A percentile compares a stretch with the other conserved stretches of the same genome.
phyloP scores from a whole-genome alignment of 2,113 vertebrate species.

The Manacus vitellinus region DNA sequence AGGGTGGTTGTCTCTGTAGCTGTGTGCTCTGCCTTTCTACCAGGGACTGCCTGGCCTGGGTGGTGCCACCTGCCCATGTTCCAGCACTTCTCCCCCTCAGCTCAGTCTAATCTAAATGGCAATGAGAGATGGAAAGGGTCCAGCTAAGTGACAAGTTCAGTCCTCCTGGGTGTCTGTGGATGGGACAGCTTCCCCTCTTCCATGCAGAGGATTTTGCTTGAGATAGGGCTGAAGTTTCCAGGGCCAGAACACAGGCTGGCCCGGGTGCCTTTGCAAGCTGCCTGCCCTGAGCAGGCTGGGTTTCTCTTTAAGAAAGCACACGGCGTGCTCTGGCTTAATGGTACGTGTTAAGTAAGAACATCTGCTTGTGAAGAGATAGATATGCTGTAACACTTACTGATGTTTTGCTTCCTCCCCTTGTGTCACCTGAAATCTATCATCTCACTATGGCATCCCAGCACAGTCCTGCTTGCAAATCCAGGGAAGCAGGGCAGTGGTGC shows the following conservation, averaged over 20 bases:
- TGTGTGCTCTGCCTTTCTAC: not conserved
- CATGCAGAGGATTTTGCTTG: not conserved
- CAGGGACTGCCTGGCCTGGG: not conserved
- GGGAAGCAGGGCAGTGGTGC: constrained; percentile 39
- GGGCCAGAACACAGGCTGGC: not conserved
- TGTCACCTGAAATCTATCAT: constrained; percentile 70
- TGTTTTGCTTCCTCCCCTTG: constrained; percentile 65
- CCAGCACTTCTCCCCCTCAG: not conserved
- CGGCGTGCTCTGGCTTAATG: not conserved
- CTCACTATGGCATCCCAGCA: not conserved
- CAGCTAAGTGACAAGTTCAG: not conserved
- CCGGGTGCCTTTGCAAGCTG: not conserved
- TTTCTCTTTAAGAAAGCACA: constrained; percentile 10
- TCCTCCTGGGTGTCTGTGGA: not conserved
- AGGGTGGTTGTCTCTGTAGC: not conserved
- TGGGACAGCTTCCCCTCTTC: not conserved
- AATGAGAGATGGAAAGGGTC: not conserved
- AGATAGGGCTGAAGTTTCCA: not conserved
- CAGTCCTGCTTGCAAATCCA: constrained; percentile 22
- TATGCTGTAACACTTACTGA: constrained; percentile 64
- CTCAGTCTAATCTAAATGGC: not conserved
- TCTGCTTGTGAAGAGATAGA: constrained; percentile 70
- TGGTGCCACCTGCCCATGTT: not conserved
- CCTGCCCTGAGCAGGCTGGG: not conserved
- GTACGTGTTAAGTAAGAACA: constrained; percentile 50